Conservation (phyloP, 2,888 invertebrate genomes). For the Choristoneura rosaceana region DNA sequence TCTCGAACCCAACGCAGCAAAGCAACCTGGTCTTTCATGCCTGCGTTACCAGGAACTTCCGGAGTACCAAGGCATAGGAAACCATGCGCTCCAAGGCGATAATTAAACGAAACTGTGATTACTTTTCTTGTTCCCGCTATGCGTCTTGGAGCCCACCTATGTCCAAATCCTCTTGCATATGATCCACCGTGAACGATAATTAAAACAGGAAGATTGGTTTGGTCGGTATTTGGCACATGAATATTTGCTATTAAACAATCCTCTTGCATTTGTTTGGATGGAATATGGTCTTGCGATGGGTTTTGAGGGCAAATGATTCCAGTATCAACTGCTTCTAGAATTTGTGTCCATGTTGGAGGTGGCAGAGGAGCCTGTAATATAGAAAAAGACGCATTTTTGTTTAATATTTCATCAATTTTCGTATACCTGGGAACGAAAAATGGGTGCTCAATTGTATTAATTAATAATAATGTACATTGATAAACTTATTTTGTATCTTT, state of each 20-base stretch:
- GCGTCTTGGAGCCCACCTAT: neutral
- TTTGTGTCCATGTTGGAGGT: conserved; percentile 5
- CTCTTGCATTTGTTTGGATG: neutral
- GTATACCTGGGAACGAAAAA: too few relatives aligned
- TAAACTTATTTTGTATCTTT: too few relatives aligned
- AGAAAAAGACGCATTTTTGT: too few relatives aligned
- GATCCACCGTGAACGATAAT: conserved; percentile 24
- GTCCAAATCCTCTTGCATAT: neutral
- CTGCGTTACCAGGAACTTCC: conserved; percentile 41
- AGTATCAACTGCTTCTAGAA: conserved; percentile 8
- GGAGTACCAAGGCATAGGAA: conserved; percentile 42
- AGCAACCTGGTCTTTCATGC: conserved; percentile 20
- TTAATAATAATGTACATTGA: too few relatives aligned
- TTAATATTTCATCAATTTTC: too few relatives aligned
- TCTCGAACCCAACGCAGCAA: conserved; percentile 29
- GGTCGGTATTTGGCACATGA: conserved; percentile 1
- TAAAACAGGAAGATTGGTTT: conserved; percentile 16
- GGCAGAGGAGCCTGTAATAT: conserved; percentile 10
- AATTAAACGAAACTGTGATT: conserved; percentile 36
- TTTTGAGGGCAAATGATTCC: conserved; percentile 5
- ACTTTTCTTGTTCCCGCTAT: conserved; percentile 15
- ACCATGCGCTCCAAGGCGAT: conserved; percentile 40
- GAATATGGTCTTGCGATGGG: neutral
- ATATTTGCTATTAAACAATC: conserved; percentile 29
- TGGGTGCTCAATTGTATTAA: too few relatives aligned